Conservation (phyloP, 2,113 vertebrate genomes). For the Ammospiza nelsoni region DNA sequence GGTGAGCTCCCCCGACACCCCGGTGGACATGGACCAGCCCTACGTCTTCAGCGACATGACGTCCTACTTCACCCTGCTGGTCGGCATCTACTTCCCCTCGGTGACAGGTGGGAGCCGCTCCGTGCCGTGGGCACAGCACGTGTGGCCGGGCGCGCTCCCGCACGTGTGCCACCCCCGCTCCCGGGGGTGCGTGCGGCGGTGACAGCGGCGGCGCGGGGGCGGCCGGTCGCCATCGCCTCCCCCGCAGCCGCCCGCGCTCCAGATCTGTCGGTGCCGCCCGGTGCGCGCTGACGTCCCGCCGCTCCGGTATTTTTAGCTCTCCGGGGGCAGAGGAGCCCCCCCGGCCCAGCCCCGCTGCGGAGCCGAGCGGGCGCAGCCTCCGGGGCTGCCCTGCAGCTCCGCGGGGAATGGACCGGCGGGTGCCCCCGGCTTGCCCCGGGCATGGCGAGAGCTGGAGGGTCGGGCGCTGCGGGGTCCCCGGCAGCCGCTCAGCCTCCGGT, state of each 20-base stretch:
- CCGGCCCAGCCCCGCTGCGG: background rate
- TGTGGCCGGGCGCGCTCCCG: background rate
- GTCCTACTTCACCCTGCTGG: constrained; percentile 94
- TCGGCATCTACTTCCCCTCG: constrained; percentile 98
- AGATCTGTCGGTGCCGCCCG: constrained; percentile 8
- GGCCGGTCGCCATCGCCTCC: constrained; percentile 1
- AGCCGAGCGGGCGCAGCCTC: background rate
- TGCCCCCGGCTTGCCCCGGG: background rate
- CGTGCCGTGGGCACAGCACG: background rate
- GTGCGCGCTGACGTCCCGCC: background rate
- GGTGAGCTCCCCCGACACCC: constrained; percentile 54
- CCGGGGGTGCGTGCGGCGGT: too few relatives aligned
- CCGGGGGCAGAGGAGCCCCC: background rate
- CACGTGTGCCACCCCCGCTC: background rate
- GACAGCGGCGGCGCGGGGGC: background rate
- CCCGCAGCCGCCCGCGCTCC: constrained; percentile 23
- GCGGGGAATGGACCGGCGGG: background rate
- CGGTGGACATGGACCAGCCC: constrained; percentile 84
- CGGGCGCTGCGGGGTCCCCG: background rate
- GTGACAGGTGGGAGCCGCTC: constrained; percentile 86
- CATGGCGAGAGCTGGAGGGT: fast-evolving
- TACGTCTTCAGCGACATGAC: constrained; percentile 96
- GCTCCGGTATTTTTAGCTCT: constrained; percentile 43
- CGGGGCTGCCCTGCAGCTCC: background rate
- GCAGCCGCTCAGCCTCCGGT: background rate